Conservation (phyloP, 2,797 vertebrate genomes). For the Nothura maculosa region DNA sequence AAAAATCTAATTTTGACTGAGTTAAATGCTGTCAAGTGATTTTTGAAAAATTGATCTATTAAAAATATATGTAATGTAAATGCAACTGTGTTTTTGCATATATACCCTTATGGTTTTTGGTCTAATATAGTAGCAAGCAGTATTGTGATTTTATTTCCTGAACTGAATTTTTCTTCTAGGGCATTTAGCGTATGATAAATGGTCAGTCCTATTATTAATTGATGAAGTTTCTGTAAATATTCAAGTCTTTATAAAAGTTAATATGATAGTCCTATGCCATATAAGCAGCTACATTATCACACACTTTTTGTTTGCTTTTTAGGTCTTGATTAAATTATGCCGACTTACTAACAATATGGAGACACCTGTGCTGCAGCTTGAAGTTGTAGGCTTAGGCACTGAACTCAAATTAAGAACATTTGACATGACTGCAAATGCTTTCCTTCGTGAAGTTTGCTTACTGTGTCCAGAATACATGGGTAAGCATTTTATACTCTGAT, state of each 20-base stretch:
- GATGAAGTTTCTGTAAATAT: neutral
- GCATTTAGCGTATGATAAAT: neutral
- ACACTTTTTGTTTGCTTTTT: neutral
- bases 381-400: slow-evolving; percentile 91
- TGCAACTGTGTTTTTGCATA: neutral
- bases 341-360: slow-evolving; percentile 83
- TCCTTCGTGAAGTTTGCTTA: slow-evolving; percentile 92
- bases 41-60: neutral
- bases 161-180: neutral
- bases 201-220: neutral
- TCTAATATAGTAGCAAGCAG: neutral
- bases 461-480: slow-evolving; percentile 94
- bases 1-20: neutral
- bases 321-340: slow-evolving; percentile 93
- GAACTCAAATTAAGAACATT: slow-evolving; percentile 91
- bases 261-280: neutral
- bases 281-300: neutral
- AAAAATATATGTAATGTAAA: neutral
- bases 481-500: slow-evolving; percentile 73
- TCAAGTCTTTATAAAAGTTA: neutral
- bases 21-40: neutral
- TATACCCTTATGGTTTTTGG: neutral
- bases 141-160: neutral
- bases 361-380: slow-evolving; percentile 88
- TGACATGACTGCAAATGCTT: slow-evolving; percentile 91